Conservation (phyloP, 1,140 invertebrate species). For the Drosophila kikkawai region DNA sequence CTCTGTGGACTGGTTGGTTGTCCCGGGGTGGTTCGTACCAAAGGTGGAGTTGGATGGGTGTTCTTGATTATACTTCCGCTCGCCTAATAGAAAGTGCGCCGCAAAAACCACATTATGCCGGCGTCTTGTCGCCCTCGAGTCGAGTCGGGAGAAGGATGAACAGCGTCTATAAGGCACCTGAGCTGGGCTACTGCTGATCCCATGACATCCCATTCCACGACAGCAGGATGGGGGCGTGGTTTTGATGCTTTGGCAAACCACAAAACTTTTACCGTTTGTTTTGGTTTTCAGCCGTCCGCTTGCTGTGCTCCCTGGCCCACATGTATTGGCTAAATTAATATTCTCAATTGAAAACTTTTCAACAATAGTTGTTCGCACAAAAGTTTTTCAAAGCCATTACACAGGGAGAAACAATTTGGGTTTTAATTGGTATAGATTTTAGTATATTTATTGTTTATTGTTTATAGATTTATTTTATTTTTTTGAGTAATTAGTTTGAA, state of each 20-base stretch:
- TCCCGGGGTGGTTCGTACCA: conserved; percentile 7
- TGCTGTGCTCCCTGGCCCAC: conserved; percentile 58
- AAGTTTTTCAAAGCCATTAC: conserved; percentile 76
- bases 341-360: conserved; percentile 82
- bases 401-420: conserved; percentile 25
- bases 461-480: neutral
- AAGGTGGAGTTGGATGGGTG: neutral
- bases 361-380: conserved; percentile 74
- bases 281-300: conserved; percentile 33
- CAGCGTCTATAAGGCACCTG: conserved; percentile 10
- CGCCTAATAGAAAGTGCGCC: conserved; percentile 71
- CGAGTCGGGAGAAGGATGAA: conserved; percentile 16
- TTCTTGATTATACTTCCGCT: conserved; percentile 65
- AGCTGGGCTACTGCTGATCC: conserved; percentile 21
- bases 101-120: conserved; percentile 79
- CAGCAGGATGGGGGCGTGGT: conserved; percentile 29
- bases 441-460: neutral
- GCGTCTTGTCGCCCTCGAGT: conserved; percentile 60
- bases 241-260: conserved; percentile 66
- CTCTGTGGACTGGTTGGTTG: conserved; percentile 24
- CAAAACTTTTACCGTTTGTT: conserved; percentile 79
- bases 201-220: conserved; percentile 22
- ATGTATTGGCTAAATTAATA: conserved; percentile 84
- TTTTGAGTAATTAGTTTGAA: neutral
- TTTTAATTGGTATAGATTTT: neutral